Base-by-base conservation (phyloP, 2,113 vertebrate genomes). In the Natator depressus region DNA sequence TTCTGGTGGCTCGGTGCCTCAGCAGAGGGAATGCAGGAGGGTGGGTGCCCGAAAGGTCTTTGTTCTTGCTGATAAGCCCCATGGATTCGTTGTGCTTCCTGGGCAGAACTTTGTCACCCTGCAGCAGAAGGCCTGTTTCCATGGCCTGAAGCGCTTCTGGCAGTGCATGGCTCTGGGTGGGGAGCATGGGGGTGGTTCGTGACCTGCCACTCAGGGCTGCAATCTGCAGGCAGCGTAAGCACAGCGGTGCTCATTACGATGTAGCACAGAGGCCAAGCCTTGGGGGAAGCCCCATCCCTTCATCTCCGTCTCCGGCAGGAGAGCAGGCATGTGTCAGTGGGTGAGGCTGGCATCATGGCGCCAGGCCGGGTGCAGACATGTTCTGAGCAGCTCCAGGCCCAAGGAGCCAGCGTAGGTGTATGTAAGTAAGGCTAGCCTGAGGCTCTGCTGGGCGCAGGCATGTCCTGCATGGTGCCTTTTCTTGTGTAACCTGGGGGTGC, bases 1-100 rank as follows among this genome's bases (percentile, higher is more conserved):
- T 38, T 38, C n/a, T n/a, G 24, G 82, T 24, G 89, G 0, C 92
- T 93, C 82, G 86, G 95, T 79, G 90, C 96, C 24, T 12, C 57
- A 62, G 10, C 29, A 31, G 12, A 14, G 57, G 27, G 59, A 35
- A 17, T 69, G 62, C 8, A 7, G 62, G 35, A n/a, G 62, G 62
- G 14, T 19, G 17, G 62, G 31, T 8, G 16, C 62, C 8, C 12
- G 6, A 29, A 29, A 29, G 57, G 57, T 62, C 57, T 14, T 57
- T 62, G 57, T 14, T 31, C 57, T 29, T 6, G 29, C 31, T 17
- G 3, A 16, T 69, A n/a, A 69, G 35, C 31, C 7, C 16, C 2
- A 14, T 69, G 35, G 62, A 3, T 35, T n/a, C 31, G 3, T 46
- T 76, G 72, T 46, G 72, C 38, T 46, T 20, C n/a, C 72, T 24